Base-by-base conservation (phyloP, 2,113 vertebrate genomes). In the Petrocephalus microphthalmus region DNA sequence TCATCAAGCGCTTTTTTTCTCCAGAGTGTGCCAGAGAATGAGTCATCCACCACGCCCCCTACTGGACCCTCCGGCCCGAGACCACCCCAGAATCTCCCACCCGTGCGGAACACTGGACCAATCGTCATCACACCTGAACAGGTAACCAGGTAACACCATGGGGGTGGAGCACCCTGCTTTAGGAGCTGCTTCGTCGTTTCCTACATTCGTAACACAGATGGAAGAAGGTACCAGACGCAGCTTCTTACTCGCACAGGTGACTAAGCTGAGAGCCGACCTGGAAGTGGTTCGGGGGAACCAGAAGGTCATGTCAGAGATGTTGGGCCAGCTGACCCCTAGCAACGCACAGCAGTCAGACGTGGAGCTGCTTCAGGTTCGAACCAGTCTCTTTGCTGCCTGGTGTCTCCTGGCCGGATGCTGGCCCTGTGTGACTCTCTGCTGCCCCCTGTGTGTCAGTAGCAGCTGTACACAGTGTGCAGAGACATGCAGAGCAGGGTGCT, bases 221-320 rank as follows among this genome's bases (percentile, higher is more conserved):
- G 29, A 49, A 5, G 20, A 20, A 52, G 3, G 11, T 29, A 37
- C 22, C 20, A 6, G 20, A 51, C 7, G 29, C 60, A 52, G 17
- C 82, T 54, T 42, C 85, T 71, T 87, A 5, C 22, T 47, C 88
- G 92, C 88, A 53, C 93, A 99, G 98, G 93, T 96, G 0, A 94
- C 95, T 89, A 99, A 99, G 94, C 95, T 99, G 88, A 95, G 92
- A 57, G 94, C 94, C 20, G 98, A 99, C 90, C 93, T 99, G 91
- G 96, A 96, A 56, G 94, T 99, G 89, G 98, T 99, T 90, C 97
- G 94, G 0, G 98, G 97, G 33, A 99, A 99, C 13, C 94, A 98
- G 83, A 95, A 94, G 15, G 97, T 99, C 84, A 99, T 99, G 97
- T 97, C 97, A 0, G 97, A 99, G 92, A 98, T 99, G 97, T 89